Evolutionary conservation across 2,888 invertebrate genomes (phyloP).

Genomic region (Carabus problematicus): DNA sequence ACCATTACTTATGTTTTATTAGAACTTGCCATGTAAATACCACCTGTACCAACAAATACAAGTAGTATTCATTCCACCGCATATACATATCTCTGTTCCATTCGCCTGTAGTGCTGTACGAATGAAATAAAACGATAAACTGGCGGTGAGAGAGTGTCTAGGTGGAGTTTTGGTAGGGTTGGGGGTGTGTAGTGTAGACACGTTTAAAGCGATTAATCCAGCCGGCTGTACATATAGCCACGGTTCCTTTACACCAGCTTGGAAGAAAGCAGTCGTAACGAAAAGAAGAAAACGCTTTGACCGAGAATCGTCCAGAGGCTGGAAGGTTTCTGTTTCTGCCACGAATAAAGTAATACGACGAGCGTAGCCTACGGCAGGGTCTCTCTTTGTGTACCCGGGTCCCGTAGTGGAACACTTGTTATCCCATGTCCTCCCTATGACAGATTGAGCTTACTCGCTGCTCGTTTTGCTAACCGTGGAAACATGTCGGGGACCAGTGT

Average conservation of each 20-base stretch:
- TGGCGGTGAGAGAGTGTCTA: no score
- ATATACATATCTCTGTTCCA: not conserved
- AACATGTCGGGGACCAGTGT: conserved; percentile 16
- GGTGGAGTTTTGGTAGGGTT: no score
- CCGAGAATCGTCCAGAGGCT: no score
- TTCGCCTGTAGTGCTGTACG: not conserved
- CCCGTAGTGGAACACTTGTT: conserved; percentile 24
- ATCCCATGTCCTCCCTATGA: conserved; percentile 33
- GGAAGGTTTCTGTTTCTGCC: not conserved
- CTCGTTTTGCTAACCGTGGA: conserved; percentile 28
- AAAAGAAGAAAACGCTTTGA: not conserved
- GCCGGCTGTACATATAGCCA: not conserved
- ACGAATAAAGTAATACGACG: conserved; percentile 27
- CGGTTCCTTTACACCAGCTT: not conserved
- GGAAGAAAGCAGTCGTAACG: not conserved
- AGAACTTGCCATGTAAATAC: not conserved
- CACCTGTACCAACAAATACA: not conserved
- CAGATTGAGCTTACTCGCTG: conserved; percentile 31
- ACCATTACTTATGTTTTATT: not conserved
- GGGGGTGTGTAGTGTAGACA: no score
- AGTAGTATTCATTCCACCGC: not conserved
- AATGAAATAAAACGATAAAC: not conserved
- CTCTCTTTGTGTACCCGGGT: not conserved
- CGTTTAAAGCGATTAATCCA: conserved; percentile 11
- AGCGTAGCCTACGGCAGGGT: conserved; percentile 22